phyloP scores from a whole-genome alignment of 2,113 vertebrate species.

The Pollimyrus isidori region DNA sequence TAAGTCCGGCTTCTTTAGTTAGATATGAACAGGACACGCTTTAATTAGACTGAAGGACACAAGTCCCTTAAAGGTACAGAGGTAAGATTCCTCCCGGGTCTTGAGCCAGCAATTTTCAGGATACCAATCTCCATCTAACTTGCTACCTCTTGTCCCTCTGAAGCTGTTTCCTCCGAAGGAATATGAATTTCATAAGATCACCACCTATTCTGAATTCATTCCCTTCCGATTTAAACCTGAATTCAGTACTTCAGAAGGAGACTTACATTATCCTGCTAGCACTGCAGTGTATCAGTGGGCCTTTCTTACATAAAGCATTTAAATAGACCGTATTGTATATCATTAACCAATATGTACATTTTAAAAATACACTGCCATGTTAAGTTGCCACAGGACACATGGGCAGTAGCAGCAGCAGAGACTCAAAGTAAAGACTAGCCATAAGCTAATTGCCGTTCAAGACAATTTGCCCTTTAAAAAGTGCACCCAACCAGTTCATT shows the following conservation, averaged over 20 bases:
- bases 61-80: background rate
- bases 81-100: background rate
- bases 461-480: background rate
- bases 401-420: background rate
- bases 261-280: background rate
- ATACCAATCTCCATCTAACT: background rate
- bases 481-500: background rate
- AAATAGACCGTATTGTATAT: background rate
- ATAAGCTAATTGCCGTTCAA: background rate
- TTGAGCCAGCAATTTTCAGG: background rate
- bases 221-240: background rate
- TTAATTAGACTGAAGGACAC: conserved; percentile 1
- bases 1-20: background rate
- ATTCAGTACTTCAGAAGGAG: background rate
- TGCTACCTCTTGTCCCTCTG: background rate
- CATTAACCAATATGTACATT: background rate
- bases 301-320: background rate
- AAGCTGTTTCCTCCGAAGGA: background rate
- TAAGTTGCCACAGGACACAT: background rate
- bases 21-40: background rate
- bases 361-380: background rate
- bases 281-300: background rate
- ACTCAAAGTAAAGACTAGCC: background rate
- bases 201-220: background rate
- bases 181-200: background rate